Base-by-base conservation (phyloP, 2,113 vertebrate genomes). In the Coturnix japonica region DNA sequence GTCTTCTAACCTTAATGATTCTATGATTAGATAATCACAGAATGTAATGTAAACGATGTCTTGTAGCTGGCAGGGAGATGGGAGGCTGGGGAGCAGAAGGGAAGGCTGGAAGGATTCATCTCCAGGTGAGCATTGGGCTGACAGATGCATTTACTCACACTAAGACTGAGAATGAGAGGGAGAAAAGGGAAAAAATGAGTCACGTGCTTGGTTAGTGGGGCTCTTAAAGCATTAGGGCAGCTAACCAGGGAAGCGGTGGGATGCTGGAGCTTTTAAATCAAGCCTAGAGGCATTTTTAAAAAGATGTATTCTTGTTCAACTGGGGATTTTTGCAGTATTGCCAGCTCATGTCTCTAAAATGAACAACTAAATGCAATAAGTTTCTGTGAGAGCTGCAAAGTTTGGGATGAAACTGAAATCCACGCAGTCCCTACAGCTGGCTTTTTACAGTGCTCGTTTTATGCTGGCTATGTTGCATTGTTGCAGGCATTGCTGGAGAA, bases 321-420 rank as follows among this genome's bases (percentile, higher is more conserved):
- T 74, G 73, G 44, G 69, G 82, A 31, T 49, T 77, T 81, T 35
- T 87, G 54, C 74, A 66, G 25, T 8, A 28, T 64, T 91, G 71
- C 49, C 86, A 92, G 64, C 16, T 85, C 59, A 35, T 49, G 28
- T 66, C 74, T 89, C 79, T 43, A 73, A 91, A 90, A 91, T 76
- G 28, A 89, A 70, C 31, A 85, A 54, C 37, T 35, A 87, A 72
- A 33, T 47, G 43, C 51, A 67, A 77, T 71, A 63, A 4, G 22
- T 81, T 89, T 79, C 73, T 76, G 31, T 66, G 70, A 73, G 74
- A 81, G 49, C 54, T 61, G 1, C 0, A 37, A 87, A 87, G 41
- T 90, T 94, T 46, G 59, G 66, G 49, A 21, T 63, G 22, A 67
- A 89, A 59, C 54, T 39, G 33, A 82, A 94, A 89, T 73, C 63